phyloP scores from a whole-genome alignment of 30 jellyfish, hydroid and myxozoan species.

The Haliclystus octoradiatus region DNA sequence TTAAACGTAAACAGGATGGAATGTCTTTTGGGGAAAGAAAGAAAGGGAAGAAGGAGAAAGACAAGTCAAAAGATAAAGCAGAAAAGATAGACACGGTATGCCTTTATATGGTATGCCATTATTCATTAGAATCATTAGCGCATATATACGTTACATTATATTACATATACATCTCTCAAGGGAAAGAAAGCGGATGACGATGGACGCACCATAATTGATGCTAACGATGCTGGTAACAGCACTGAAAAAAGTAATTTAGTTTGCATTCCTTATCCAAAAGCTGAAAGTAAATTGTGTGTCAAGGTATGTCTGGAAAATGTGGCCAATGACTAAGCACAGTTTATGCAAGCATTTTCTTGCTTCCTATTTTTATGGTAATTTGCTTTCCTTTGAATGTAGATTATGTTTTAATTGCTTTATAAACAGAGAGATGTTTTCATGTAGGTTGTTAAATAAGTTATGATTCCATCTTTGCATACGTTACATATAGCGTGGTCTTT shows the following conservation, averaged over 20 bases:
- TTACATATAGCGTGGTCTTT: too few species aligned
- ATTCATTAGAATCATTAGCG: neutral
- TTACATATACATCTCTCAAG: slow-evolving; percentile 4
- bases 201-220: slow-evolving; percentile 6
- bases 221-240: neutral
- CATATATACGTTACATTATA: too few species aligned
- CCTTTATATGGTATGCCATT: slow-evolving; percentile 11
- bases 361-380: too few species aligned
- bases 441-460: too few species aligned
- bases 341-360: too few species aligned
- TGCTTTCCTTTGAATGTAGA: too few species aligned
- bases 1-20: slow-evolving; percentile 42
- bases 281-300: slow-evolving; percentile 22
- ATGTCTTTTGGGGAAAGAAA: slow-evolving; percentile 30
- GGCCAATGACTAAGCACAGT: neutral
- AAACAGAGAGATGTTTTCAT: too few species aligned
- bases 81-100: slow-evolving; percentile 18
- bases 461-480: too few species aligned
- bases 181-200: slow-evolving; percentile 19
- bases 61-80: slow-evolving; percentile 34
- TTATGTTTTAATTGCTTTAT: too few species aligned
- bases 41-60: slow-evolving; percentile 57
- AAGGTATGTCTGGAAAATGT: slow-evolving; percentile 11
- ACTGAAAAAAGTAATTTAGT: slow-evolving; percentile 21
- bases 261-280: slow-evolving; percentile 36